phyloP scores from a whole-genome alignment of 53 echinoderm and acorn worm species.

The Paelopatides confundens region DNA sequence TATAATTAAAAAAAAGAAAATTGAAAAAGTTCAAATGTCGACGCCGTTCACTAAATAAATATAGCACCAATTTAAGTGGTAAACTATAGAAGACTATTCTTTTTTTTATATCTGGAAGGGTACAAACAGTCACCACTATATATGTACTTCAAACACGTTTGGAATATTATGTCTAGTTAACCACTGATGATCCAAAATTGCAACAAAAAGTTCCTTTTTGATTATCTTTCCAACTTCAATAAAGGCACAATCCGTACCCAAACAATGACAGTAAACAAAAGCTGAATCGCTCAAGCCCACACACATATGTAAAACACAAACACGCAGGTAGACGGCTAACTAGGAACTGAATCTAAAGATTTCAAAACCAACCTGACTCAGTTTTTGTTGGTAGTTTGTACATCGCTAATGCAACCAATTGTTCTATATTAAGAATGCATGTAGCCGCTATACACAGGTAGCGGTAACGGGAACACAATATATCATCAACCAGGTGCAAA shows the following conservation, averaged over 20 bases:
- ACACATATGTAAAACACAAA: constrained; percentile 16
- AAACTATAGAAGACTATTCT: too few species aligned
- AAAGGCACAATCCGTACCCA: constrained; percentile 1
- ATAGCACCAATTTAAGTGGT: too few species aligned
- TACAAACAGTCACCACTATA: neutral
- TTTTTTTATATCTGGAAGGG: too few species aligned
- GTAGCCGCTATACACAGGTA: constrained; percentile 50
- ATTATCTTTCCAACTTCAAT: neutral
- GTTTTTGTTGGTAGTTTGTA: constrained; percentile 41
- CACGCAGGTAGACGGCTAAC: constrained; percentile 13
- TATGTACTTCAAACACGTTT: too few species aligned
- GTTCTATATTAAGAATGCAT: constrained; percentile 48
- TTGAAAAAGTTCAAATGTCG: too few species aligned
- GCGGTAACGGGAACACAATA: constrained; percentile 30
- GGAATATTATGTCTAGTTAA: neutral
- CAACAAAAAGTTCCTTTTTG: neutral
- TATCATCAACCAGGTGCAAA: constrained; percentile 25
- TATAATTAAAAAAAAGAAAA: too few species aligned
- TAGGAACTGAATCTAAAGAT: constrained; percentile 25
- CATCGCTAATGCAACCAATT: constrained; percentile 35
- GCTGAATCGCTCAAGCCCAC: constrained; percentile 27
- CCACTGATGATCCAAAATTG: neutral
- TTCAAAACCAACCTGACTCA: constrained; percentile 26
- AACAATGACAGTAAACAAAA: constrained; percentile 23
- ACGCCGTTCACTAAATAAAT: too few species aligned